Percentiles rank a stretch among this genome's conserved stretches.
Evolutionary conservation across 2,113 vertebrate species (phyloP).

Genomic region (Zingel zingel): DNA sequence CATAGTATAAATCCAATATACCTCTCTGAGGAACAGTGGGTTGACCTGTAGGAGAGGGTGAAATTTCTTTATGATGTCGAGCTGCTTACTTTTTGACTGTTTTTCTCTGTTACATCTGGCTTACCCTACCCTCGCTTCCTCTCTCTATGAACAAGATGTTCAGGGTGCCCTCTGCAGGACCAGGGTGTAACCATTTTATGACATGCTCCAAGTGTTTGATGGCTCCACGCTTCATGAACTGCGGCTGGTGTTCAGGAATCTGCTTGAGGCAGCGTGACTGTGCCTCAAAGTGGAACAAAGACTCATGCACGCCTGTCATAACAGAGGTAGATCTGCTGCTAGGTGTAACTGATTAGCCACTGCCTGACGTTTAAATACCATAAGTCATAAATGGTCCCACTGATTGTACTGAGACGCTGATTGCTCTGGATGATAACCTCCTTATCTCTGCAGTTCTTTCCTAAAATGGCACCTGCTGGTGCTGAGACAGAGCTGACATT

Average conservation of each 20-base stretch:
- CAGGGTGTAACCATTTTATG: constrained; percentile 92
- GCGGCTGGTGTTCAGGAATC: constrained; percentile 90
- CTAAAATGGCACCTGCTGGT: constrained; percentile 83
- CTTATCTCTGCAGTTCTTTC: constrained; percentile 87
- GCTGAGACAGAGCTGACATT: constrained; percentile 88
- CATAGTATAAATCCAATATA: constrained; percentile 1
- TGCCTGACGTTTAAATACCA: background rate
- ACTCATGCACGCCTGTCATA: constrained; percentile 88
- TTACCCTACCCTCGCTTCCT: background rate
- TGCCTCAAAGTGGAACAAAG: constrained; percentile 80
- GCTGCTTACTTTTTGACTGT: background rate
- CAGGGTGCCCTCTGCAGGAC: constrained; percentile 87
- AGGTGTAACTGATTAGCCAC: background rate
- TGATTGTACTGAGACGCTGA: background rate
- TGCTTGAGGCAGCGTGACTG: constrained; percentile 87
- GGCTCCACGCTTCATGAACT: constrained; percentile 91
- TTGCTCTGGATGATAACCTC: background rate
- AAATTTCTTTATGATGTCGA: background rate
- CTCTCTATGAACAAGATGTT: constrained; percentile 83
- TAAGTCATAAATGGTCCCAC: background rate
- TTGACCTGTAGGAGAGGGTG: background rate
- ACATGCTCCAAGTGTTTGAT: constrained; percentile 89
- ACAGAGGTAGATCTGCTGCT: constrained; percentile 81
- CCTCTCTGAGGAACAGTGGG: background rate
- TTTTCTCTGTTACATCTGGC: background rate